Evolutionary conservation across 2,888 invertebrate species (phyloP).

Genomic region (Caenorhabditis uteleia): DNA sequence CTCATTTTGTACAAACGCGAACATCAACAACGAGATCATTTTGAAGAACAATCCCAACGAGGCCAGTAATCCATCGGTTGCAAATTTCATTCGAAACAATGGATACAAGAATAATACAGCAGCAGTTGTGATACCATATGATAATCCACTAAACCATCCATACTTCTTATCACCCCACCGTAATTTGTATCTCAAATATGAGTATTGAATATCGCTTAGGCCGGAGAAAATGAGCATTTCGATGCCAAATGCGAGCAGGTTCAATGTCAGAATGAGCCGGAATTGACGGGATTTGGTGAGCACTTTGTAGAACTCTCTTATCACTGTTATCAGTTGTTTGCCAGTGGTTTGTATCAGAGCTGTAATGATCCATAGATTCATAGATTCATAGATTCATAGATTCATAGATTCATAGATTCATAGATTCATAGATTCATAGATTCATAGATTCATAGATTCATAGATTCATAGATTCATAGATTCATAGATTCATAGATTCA

Average conservation of each 20-base stretch:
- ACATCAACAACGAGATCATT: slow-evolving; percentile 63
- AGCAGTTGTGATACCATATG: slow-evolving; percentile 56
- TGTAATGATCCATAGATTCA: slow-evolving; percentile 12
- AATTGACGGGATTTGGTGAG: slow-evolving; percentile 35
- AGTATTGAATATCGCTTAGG: slow-evolving; percentile 61
- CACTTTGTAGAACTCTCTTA: slow-evolving; percentile 41
- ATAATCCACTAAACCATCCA: slow-evolving; percentile 64
- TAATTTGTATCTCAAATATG: slow-evolving; percentile 59
- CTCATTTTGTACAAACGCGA: slow-evolving; percentile 63
- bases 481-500: too few relatives aligned
- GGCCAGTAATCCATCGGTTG: slow-evolving; percentile 68
- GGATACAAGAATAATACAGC: slow-evolving; percentile 60
- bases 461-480: too few relatives aligned
- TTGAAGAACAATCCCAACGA: slow-evolving; percentile 69
- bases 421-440: too few relatives aligned
- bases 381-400: background rate
- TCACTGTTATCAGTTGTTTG: slow-evolving; percentile 25
- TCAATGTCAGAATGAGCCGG: slow-evolving; percentile 38
- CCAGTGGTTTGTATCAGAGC: slow-evolving; percentile 26
- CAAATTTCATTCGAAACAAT: slow-evolving; percentile 44
- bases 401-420: background rate
- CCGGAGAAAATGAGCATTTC: slow-evolving; percentile 56
- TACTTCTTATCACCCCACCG: slow-evolving; percentile 65
- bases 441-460: too few relatives aligned
- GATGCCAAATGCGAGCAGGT: slow-evolving; percentile 56